Evolutionary conservation across 2,888 invertebrate species (phyloP).

Genomic region (Rotaria magnacalcarata): DNA sequence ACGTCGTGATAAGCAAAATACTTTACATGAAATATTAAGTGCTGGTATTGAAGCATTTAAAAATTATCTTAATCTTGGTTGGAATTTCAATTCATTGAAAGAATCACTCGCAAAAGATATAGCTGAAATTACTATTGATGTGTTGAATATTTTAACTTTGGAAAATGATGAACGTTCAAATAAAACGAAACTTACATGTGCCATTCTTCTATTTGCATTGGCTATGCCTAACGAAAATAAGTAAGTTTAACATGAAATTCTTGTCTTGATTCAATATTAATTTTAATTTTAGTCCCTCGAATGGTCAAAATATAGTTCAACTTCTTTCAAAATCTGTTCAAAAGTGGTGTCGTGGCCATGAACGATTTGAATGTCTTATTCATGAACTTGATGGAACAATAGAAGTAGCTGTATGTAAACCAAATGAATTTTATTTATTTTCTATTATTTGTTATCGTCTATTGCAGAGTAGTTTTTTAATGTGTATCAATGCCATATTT

Average conservation of each 20-base stretch:
- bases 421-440: not conserved
- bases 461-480: conserved; percentile 10
- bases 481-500: conserved; percentile 35
- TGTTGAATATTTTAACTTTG: not conserved
- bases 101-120: conserved; percentile 12
- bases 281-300: not conserved
- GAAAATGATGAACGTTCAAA: conserved; percentile 17
- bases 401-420: not conserved
- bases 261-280: too few relatives aligned
- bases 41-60: conserved; percentile 32
- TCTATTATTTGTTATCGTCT: not conserved
- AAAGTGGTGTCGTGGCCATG: not conserved
- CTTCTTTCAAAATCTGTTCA: not conserved
- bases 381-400: not conserved
- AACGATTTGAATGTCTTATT: conserved; percentile 13
- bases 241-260: not conserved
- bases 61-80: conserved; percentile 16
- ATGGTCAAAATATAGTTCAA: conserved; percentile 30
- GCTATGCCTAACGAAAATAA: conserved; percentile 25
- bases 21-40: not conserved
- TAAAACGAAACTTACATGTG: conserved; percentile 21
- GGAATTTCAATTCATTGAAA: conserved; percentile 35
- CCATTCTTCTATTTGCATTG: conserved; percentile 22
- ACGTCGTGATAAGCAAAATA: conserved; percentile 2
- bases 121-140: not conserved